Percentiles rank a stretch among this genome's conserved stretches.
These are phyloP conservation scores for Gryllus bimaculatus DNA, from an alignment of 1,140 invertebrate genomes.

Conservation along the genomic window DNA sequence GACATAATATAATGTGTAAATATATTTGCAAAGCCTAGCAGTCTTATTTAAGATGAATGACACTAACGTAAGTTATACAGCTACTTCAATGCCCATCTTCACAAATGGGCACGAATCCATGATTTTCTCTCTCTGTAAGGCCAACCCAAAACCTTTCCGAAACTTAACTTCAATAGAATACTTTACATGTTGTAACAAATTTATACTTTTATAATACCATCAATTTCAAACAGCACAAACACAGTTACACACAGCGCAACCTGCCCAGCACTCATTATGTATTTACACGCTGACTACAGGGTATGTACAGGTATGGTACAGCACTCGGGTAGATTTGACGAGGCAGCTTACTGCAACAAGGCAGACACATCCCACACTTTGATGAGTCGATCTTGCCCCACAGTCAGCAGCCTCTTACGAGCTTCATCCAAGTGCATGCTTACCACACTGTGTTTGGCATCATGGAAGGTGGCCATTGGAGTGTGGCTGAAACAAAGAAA, in stretches of 20 bases:
- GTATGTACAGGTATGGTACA: slow-evolving; percentile 6
- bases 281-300: background rate
- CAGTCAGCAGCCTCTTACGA: slow-evolving; percentile 73
- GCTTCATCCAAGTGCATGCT: slow-evolving; percentile 84
- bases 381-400: slow-evolving; percentile 88
- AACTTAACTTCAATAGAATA: background rate
- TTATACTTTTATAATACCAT: background rate
- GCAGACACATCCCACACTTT: slow-evolving; percentile 75
- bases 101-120: background rate
- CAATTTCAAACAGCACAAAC: background rate
- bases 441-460: slow-evolving; percentile 84
- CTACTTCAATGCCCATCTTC: background rate
- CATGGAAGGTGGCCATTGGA: slow-evolving; percentile 88
- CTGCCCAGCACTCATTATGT: background rate
- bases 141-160: background rate
- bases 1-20: background rate
- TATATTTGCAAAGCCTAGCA: slow-evolving; percentile 1
- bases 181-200: background rate
- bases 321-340: background rate
- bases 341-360: slow-evolving; percentile 36
- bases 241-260: background rate
- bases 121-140: background rate
- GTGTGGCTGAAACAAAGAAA: slow-evolving; percentile 54
- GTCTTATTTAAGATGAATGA: background rate
- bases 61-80: background rate